phyloP scores from a whole-genome alignment of 1,140 invertebrate genomes.

The Polypedilum pembai region DNA sequence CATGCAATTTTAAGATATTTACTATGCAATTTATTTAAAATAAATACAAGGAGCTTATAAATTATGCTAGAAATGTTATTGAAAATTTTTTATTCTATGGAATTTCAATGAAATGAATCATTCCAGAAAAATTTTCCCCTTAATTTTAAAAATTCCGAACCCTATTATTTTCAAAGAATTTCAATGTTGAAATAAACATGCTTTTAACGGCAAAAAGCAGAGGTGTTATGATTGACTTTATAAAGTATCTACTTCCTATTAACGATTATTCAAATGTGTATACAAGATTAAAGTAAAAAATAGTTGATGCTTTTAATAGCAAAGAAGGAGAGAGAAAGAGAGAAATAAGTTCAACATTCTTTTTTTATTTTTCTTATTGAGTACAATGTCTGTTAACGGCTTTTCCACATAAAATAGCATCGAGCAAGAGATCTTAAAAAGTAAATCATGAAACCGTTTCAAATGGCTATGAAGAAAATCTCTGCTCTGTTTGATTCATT shows the following conservation, averaged over 20 bases:
- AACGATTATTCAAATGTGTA: no score
- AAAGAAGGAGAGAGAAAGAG: background rate
- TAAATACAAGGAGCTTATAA: background rate
- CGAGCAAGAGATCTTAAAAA: background rate
- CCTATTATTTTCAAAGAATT: background rate
- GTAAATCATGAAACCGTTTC: background rate
- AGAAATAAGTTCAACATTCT: background rate
- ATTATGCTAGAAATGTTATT: background rate
- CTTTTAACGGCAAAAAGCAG: background rate
- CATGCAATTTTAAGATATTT: background rate
- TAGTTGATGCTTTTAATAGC: no score
- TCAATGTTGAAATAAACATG: background rate
- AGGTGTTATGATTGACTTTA: background rate
- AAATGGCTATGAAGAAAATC: background rate
- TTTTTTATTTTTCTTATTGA: background rate
- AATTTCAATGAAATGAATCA: background rate
- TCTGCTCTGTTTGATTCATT: constrained; percentile 3
- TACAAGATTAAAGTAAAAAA: no score
- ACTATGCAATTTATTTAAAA: background rate
- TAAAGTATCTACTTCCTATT: background rate
- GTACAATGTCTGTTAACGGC: constrained; percentile 4
- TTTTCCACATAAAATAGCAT: background rate
- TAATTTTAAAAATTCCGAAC: background rate
- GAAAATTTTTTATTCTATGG: background rate
- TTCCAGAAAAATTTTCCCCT: background rate